phyloP scores from a whole-genome alignment of 2,888 invertebrate genomes.

The Drosophila quinaria region DNA sequence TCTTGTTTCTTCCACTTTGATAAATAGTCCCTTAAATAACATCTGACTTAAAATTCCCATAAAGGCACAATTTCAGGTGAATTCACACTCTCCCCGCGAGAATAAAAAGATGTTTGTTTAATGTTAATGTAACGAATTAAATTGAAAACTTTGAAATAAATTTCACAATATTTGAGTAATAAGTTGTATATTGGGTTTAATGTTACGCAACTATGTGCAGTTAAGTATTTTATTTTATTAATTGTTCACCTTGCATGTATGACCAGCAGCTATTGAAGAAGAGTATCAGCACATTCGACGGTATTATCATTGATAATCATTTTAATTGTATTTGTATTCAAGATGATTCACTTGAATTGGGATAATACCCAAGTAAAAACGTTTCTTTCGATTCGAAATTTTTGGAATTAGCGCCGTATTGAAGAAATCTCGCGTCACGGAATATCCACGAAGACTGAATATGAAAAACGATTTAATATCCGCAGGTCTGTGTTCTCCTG shows the following conservation, averaged over 20 bases:
- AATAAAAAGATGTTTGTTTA: no score
- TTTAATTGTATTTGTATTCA: neutral
- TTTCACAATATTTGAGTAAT: no score
- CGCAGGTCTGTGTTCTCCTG: slow-evolving; percentile 3
- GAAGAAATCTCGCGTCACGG: slow-evolving; percentile 53
- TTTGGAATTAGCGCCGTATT: slow-evolving; percentile 22
- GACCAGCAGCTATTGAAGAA: neutral
- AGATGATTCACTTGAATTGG: slow-evolving; percentile 10
- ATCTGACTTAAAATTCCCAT: no score
- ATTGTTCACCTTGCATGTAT: slow-evolving; percentile 5
- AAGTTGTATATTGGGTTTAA: no score
- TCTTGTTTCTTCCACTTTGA: no score
- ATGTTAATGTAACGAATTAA: no score
- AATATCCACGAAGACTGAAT: slow-evolving; percentile 59
- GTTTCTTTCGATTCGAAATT: slow-evolving; percentile 1
- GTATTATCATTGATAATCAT: slow-evolving; percentile 1
- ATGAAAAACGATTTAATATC: slow-evolving; percentile 34
- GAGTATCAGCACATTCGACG: neutral
- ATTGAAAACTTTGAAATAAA: no score
- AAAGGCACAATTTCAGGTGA: no score
- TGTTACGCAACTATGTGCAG: neutral
- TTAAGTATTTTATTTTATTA: neutral
- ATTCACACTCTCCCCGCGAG: no score
- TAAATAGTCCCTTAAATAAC: no score
- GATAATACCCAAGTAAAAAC: slow-evolving; percentile 2